A percentile compares a stretch with the other conserved stretches of the same genome.
These are phyloP conservation scores for Bucco capensis DNA, from an alignment of 2,113 vertebrate species.

Conservation along the genomic window DNA sequence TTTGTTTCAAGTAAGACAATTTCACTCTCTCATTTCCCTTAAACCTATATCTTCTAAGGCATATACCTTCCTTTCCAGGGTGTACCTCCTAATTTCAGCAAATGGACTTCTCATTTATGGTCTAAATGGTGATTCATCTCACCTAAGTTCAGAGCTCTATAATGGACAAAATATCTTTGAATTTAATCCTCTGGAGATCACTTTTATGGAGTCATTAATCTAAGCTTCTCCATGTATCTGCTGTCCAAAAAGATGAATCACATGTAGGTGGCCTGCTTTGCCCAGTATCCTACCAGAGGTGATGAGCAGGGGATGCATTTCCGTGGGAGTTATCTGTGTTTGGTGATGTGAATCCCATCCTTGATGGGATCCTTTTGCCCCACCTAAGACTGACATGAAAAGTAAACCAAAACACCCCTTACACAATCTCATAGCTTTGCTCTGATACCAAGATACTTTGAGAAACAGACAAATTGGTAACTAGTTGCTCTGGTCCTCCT, in stretches of 20 bases:
- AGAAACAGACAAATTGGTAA: conserved; percentile 7
- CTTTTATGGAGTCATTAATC: not conserved
- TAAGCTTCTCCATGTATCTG: not conserved
- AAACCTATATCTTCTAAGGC: not conserved
- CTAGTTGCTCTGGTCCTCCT: conserved; percentile 1
- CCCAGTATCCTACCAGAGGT: not conserved
- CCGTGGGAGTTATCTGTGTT: not conserved
- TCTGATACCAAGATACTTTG: not conserved
- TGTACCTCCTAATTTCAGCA: not conserved
- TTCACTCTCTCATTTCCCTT: not conserved
- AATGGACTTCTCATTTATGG: not conserved
- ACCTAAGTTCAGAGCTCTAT: not conserved
- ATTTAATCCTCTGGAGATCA: not conserved
- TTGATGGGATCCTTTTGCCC: not conserved
- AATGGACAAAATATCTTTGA: not conserved
- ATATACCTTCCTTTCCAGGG: not conserved
- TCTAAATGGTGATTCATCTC: not conserved
- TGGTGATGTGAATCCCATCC: not conserved
- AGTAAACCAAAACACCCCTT: not conserved
- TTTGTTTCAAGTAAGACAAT: not conserved
- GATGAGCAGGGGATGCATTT: not conserved
- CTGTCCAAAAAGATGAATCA: not conserved
- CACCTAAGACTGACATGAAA: not conserved
- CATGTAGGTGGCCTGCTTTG: not conserved
- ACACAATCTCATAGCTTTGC: not conserved